A percentile compares a stretch with the other conserved stretches of the same genome.
Evolutionary conservation across 1,140 invertebrate genomes (phyloP).

Genomic region (Conus betulinus): DNA sequence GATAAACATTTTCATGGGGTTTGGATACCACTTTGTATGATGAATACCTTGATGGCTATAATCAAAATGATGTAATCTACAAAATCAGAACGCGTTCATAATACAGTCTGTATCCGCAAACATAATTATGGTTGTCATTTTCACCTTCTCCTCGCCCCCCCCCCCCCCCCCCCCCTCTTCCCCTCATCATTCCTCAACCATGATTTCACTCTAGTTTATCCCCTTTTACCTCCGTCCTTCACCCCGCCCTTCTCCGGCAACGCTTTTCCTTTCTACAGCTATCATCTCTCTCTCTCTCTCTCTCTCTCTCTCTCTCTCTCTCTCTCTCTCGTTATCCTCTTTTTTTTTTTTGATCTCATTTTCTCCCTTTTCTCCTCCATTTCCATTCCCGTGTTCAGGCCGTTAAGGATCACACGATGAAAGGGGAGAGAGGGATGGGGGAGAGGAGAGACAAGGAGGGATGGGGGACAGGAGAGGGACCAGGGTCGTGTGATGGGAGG

Average conservation of each 20-base stretch:
- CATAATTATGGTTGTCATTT: no score
- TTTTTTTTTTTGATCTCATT: background rate
- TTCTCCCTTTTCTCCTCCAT: slow-evolving; percentile 19
- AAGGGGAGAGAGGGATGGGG: background rate
- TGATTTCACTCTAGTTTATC: background rate
- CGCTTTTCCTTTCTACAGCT: background rate
- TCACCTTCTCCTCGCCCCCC: background rate
- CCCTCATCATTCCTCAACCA: background rate
- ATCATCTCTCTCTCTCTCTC: background rate
- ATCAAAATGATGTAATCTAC: no score
- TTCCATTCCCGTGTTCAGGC: background rate
- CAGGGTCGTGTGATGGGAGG: background rate
- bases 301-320: slow-evolving; percentile 12
- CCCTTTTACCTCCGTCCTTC: slow-evolving; percentile 12
- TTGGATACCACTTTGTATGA: no score
- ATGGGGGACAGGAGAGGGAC: background rate
- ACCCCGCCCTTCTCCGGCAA: background rate
- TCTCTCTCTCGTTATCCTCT: background rate
- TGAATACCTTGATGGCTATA: no score
- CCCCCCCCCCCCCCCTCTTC: no score
- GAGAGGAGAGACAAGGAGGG: background rate
- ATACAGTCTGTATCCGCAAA: no score
- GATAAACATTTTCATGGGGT: no score
- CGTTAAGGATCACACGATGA: background rate
- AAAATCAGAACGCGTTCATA: no score